Evolutionary conservation across 2,113 vertebrate genomes (phyloP).

Genomic region (Apteryx owenii): DNA sequence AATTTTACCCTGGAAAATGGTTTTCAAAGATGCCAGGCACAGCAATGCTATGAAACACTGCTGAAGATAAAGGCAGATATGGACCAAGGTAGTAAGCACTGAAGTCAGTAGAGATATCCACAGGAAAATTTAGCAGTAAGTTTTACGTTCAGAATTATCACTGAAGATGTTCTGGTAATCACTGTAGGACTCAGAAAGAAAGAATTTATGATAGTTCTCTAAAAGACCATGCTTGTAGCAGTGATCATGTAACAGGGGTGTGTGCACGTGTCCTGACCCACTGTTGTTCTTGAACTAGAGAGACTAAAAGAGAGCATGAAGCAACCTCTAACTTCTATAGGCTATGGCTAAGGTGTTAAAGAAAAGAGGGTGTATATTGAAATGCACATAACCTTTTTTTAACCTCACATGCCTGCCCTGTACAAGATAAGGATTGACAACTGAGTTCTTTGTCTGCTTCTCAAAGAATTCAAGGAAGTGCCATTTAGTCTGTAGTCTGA

Average conservation of each 20-base stretch:
- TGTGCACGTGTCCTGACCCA: not conserved
- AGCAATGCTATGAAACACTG: not conserved
- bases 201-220: not conserved
- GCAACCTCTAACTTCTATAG: slow-evolving; percentile 33
- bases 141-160: not conserved
- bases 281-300: not conserved
- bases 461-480: not conserved
- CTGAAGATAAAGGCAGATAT: not conserved
- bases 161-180: not conserved
- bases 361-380: not conserved
- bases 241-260: not conserved
- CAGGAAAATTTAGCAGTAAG: not conserved
- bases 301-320: not conserved
- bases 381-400: slow-evolving; percentile 49
- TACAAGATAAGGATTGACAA: slow-evolving; percentile 35
- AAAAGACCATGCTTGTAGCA: not conserved
- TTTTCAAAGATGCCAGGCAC: not conserved
- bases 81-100: not conserved
- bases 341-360: slow-evolving; percentile 20
- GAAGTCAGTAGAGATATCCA: not conserved
- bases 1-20: not conserved
- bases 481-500: not conserved
- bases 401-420: slow-evolving; percentile 21
- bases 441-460: slow-evolving; percentile 35
- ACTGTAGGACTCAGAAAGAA: not conserved